Evolutionary conservation across 2,888 invertebrate species (phyloP), one percentile per base, ranked within the genome.

Genomic region (Rotaria magnacalcarata): DNA sequence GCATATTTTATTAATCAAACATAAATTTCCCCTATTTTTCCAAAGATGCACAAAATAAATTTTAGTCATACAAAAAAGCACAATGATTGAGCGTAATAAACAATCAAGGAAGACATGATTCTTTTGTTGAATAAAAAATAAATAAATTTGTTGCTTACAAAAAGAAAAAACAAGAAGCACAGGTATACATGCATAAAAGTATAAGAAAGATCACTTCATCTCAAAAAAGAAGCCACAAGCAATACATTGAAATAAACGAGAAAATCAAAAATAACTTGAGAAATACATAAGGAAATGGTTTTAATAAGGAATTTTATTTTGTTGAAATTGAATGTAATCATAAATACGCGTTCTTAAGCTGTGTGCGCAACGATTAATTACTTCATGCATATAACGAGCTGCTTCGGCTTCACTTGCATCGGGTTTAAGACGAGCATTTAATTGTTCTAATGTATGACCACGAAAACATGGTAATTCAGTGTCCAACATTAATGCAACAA

Each of bases 391-490:
- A 91, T 94, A 96, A 47, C 94, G 94, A 0, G 97, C 96, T 0
- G 98, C 98, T 89, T 97, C 97, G 88, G 95, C 95, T 89, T 98
- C 97, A 3, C 94, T 95, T 10, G 94, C 94, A 88, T 94, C 94
- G 0, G 97, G 96, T 27, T 94, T 94, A 91, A 99, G 98, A 21
- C 99, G 93, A 41, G 95, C 94, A 85, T 96, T 93, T 34, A 99
- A 92, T 87, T 96, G 93, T 89, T 97, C 95, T 87, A 99, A 97
- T 0, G 99, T 99, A 91, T 98, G 97, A 0, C 99, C 99, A 47
- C 99, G 93, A 93, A 99, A 99, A 91, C 99, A 99, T 0, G 99
- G 99, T 84, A 99, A 92, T 0, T 97, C 96, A 0, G 99, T 99
- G 92, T 99, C 99, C 88, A 99, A 92, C 98, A 99, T 99, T 47